Base-by-base conservation (phyloP, 2,888 invertebrate species). In the Lochmaea crataegi region DNA sequence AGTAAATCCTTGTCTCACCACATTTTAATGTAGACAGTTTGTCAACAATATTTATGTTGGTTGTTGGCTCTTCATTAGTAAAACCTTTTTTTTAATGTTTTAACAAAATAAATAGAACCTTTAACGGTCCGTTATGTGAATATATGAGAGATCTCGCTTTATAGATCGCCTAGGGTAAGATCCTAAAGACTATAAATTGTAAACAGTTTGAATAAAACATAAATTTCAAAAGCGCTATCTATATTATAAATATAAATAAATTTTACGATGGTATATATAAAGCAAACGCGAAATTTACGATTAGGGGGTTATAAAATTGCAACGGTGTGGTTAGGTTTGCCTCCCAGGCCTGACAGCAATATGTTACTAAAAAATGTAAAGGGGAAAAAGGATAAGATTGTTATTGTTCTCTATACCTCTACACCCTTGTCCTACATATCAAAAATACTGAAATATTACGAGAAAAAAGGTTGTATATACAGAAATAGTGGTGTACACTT, bases 241-340 rank as follows among this genome's bases (percentile, higher is more conserved):
- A 72, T 72, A 69, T 75, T 68, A 75, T 72, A 75, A 75, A 75
- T 68, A 75, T 70, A 75, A 75, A 75, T 72, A 70, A 75, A 68
- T 67, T 75, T 75, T 75, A 72, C 67, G 72, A 64, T 42, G 68
- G 69, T 72, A 69, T 65, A 65, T 75, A 75, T 72, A 75, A 75
- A 69, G 76, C 75, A 75, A 75, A 74, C 74, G 67, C 73, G 71
- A 74, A 78, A 79, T 80, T 80, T 80, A 80, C 76, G 79, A 78
- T 75, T 75, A 76, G 67, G 71, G 69, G 79, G 79, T 77, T 75
- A 80, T 79, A 79, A 79, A 79, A 80, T 80, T 74, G 79, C 74
- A 76, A 76, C 73, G 76, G 76, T 77, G 73, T 70, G 70, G 75
- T 61, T 53, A 41, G 26, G 12, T 32, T 60, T 60, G 38, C 60